Base-by-base conservation (phyloP, 64 coral and sea anemone species). In the Acropora yongei region DNA sequence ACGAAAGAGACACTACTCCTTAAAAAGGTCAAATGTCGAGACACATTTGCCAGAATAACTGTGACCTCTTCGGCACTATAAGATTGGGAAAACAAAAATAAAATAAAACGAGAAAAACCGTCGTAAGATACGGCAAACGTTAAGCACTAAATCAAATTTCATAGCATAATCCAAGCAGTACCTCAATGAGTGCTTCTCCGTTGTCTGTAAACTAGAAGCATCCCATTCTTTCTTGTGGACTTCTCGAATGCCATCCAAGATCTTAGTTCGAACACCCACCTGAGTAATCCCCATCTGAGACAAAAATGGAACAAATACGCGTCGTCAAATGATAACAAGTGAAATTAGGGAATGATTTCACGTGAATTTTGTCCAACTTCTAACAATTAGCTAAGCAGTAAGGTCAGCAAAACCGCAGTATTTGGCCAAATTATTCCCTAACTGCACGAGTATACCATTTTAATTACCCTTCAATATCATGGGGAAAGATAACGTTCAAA, bases 141-240 rank as follows among this genome's bases (percentile, higher is more conserved):
- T 44, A 79, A 6, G 14, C 77, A 79, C 77, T 1, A 1, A 17
- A 46, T 49, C 41, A 47, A 63, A 63, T 63, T 63, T 63, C 6
- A 13, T 2, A 63, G 3, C 10, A 14, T 2, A 7, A 63, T 0
- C 2, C 2, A 55, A 7, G 51, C 6, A 55, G 12, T 47, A 68
- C 39, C 86, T 90, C 67, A 91, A 88, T 86, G 50, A 55, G 86
- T 85, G 78, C 40, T 88, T 93, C 9, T 93, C 87, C 55, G 79
- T 86, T 61, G 87, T 49, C 40, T 83, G 89, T 3, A 99, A 19
- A 49, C 80, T 91, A 10, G 94, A 50, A 41, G 89, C 78, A 43
- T 95, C 94, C 97, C 97, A 99, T 7, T 99, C 91, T 63, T 99
- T 99, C 30, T 89, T 95, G 78, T 99, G 97, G 46, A 99, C 79